Evolutionary conservation across 2,113 vertebrate genomes (phyloP).

Genomic region (Pseudopipra pipra): DNA sequence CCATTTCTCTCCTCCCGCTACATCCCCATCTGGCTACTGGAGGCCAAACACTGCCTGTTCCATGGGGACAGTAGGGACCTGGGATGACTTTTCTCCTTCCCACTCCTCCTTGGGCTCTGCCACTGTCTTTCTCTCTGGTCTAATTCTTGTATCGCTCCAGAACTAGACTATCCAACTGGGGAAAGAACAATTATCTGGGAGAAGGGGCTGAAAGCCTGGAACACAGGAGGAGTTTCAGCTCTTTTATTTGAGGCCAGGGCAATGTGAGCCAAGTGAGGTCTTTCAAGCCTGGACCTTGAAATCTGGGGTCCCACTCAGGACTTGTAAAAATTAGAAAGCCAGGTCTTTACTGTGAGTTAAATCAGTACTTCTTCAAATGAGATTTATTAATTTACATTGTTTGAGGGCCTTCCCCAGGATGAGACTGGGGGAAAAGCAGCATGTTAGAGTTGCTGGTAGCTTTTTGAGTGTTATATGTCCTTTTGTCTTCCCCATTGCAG

Average conservation of each 20-base stretch:
- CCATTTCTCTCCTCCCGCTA: background rate
- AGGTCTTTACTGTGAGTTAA: background rate
- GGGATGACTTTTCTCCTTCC: background rate
- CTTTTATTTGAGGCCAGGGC: background rate
- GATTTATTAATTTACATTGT: background rate
- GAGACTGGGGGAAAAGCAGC: background rate
- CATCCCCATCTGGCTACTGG: background rate
- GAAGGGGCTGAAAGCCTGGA: slow-evolving; percentile 9
- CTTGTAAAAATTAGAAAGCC: background rate
- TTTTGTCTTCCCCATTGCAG: background rate
- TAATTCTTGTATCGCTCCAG: slow-evolving; percentile 41
- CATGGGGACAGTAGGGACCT: background rate
- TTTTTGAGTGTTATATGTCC: background rate
- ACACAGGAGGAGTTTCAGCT: background rate
- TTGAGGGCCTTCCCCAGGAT: background rate
- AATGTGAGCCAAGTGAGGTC: background rate
- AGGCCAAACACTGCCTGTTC: background rate
- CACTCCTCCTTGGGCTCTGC: background rate
- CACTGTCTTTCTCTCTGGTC: slow-evolving; percentile 5
- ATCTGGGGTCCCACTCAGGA: background rate
- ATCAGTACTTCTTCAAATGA: background rate
- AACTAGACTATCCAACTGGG: slow-evolving; percentile 56
- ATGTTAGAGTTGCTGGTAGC: background rate
- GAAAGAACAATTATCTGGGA: slow-evolving; percentile 47
- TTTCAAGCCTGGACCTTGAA: background rate